Evolutionary conservation across 2,797 vertebrate genomes (phyloP).

Genomic region (Sylvilagus floridanus): DNA sequence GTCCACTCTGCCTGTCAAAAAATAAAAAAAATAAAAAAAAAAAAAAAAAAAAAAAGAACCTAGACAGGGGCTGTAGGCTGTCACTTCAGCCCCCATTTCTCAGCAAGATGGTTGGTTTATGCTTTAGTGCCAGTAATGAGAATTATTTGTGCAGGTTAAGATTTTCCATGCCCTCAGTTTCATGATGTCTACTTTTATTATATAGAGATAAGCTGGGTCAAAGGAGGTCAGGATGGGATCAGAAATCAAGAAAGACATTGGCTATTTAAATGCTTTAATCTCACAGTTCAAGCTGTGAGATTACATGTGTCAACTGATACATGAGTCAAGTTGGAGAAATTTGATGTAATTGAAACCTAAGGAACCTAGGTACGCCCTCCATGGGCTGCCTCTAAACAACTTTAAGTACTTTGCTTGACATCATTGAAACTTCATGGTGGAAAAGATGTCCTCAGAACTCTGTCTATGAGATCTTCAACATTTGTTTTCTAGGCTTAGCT

Average conservation of each 20-base stretch:
- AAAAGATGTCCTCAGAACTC: background rate
- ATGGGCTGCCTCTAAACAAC: background rate
- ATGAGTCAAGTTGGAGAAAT: slow-evolving; percentile 32
- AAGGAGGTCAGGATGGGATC: background rate
- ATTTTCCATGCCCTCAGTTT: background rate
- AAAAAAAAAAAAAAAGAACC: no score
- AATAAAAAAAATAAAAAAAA: no score
- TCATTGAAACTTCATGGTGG: background rate
- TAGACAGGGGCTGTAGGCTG: background rate
- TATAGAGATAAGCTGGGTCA: background rate
- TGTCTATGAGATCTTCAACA: background rate
- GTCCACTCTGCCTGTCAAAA: no score
- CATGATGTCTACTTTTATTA: slow-evolving; percentile 52
- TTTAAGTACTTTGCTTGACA: background rate
- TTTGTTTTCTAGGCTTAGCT: background rate
- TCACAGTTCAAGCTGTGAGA: background rate
- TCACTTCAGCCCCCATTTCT: background rate
- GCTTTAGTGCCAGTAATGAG: background rate
- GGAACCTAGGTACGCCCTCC: background rate
- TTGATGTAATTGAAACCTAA: background rate
- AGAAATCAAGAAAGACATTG: slow-evolving; percentile 26
- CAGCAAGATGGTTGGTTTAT: background rate
- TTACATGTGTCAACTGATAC: background rate
- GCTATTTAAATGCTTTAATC: background rate
- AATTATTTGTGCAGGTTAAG: background rate